Base-by-base conservation (phyloP, 2,113 vertebrate genomes). In the Thunnus maccoyii region DNA sequence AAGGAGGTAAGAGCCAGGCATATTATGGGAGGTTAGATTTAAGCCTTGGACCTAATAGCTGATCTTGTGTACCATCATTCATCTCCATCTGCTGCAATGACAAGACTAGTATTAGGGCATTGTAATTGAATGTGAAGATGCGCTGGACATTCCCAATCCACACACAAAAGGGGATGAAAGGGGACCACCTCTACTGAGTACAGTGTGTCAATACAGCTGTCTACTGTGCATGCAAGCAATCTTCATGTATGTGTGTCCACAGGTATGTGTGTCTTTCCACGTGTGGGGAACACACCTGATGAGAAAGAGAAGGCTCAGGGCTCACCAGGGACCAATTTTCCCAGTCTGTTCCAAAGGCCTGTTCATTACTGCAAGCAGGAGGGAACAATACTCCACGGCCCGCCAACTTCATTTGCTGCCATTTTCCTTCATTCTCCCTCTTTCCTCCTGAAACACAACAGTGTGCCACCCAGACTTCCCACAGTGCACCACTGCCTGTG, bases 361-460 rank as follows among this genome's bases (percentile, higher is more conserved):
- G 91, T 92, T 93, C 92, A 93, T 93, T 90, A 93, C 84, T 12
- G 64, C 6, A 17, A 86, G 82, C 87, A 67, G 84, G 80, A 70
- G 87, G 83, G 86, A 93, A 92, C 88, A 93, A 94, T 92, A 86
- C 87, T 80, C 82, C 78, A 27, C 76, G 83, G 72, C 78, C 66
- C 76, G 76, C 90, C 91, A 91, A 86, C 88, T 94, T 88, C 89
- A 91, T 92, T 91, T 89, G 78, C 88, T 88, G 84, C 89, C 92
- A 91, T 92, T 91, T 92, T 85, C 88, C 78, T 83, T 90, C 84
- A 86, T 84, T 81, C 83, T 58, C 30, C 55, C 72, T 54, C 84
- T 54, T 61, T 61, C 75, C 61, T 67, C 52, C 56, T 4, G 67
- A 69, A 87, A 71, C 84, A 46, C 85, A 69, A 80, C 83, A 73